Evolutionary conservation across 2,888 invertebrate species (phyloP).

Genomic region (Epinotia demarniana): DNA sequence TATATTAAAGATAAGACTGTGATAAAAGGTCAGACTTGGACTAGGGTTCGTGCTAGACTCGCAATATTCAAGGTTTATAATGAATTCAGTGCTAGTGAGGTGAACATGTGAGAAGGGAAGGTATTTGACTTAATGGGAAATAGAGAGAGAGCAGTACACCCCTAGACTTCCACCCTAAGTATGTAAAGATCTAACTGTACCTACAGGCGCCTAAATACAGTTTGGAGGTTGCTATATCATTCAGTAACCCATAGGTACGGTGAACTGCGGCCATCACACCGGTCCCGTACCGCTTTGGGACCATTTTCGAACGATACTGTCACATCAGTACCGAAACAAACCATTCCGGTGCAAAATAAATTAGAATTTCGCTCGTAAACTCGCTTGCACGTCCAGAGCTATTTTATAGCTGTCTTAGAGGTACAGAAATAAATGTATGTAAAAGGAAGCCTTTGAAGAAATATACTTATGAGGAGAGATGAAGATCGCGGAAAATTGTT

Average conservation of each 20-base stretch:
- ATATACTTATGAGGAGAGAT: too few species aligned
- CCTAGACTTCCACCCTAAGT: too few species aligned
- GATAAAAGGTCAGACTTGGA: slow-evolving; percentile 23
- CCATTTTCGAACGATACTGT: neutral
- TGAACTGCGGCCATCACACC: neutral
- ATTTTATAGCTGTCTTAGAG: neutral
- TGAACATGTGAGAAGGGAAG: neutral
- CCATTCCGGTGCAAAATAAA: neutral
- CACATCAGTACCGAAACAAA: neutral
- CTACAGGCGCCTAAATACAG: too few species aligned
- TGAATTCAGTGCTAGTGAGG: slow-evolving; percentile 9
- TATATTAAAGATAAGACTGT: slow-evolving; percentile 9
- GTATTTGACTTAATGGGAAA: slow-evolving; percentile 7
- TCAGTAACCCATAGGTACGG: neutral
- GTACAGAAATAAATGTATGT: neutral
- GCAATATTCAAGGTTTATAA: slow-evolving; percentile 4
- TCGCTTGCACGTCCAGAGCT: neutral
- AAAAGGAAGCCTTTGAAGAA: neutral
- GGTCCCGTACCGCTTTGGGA: neutral
- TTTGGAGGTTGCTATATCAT: neutral
- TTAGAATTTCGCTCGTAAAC: neutral
- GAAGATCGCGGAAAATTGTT: too few species aligned
- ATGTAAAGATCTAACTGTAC: too few species aligned
- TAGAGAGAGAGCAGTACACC: neutral
- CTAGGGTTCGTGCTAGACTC: slow-evolving; percentile 14